Evolutionary conservation across 2,113 vertebrate genomes (phyloP).

Genomic region (Bagarius yarrelli): DNA sequence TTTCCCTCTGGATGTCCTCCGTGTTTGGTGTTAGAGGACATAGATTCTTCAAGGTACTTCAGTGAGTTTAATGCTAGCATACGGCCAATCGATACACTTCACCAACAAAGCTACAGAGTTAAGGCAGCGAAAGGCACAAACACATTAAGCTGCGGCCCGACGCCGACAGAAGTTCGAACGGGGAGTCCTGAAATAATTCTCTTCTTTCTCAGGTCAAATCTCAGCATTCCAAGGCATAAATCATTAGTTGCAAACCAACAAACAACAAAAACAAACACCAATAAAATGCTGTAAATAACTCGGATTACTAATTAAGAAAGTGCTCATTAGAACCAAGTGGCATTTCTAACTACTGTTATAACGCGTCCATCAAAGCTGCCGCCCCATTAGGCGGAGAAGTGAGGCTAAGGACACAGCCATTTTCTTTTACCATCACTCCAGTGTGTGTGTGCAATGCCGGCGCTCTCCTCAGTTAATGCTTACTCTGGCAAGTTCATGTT

Average conservation of each 20-base stretch:
- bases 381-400: constrained; percentile 18
- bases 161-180: constrained; percentile 42
- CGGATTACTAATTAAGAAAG: constrained; percentile 14
- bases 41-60: constrained; percentile 37
- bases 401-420: constrained; percentile 20
- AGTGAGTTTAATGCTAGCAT: constrained; percentile 51
- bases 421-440: constrained; percentile 40
- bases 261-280: not conserved
- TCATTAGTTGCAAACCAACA: not conserved
- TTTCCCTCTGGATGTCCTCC: constrained; percentile 41
- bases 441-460: constrained; percentile 15
- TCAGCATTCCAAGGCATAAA: not conserved
- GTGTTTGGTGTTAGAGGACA: constrained; percentile 49
- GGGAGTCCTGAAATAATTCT: constrained; percentile 38
- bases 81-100: constrained; percentile 54
- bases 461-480: constrained; percentile 49
- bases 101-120: constrained; percentile 48
- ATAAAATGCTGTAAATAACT: not conserved
- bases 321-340: not conserved
- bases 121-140: constrained; percentile 49
- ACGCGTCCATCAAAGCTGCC: constrained; percentile 9
- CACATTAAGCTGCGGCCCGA: constrained; percentile 47
- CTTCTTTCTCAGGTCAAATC: constrained; percentile 11
- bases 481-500: constrained; percentile 53
- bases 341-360: constrained; percentile 20